Conservation (phyloP, 2,888 invertebrate genomes). For the Orthonevra nobilis region DNA sequence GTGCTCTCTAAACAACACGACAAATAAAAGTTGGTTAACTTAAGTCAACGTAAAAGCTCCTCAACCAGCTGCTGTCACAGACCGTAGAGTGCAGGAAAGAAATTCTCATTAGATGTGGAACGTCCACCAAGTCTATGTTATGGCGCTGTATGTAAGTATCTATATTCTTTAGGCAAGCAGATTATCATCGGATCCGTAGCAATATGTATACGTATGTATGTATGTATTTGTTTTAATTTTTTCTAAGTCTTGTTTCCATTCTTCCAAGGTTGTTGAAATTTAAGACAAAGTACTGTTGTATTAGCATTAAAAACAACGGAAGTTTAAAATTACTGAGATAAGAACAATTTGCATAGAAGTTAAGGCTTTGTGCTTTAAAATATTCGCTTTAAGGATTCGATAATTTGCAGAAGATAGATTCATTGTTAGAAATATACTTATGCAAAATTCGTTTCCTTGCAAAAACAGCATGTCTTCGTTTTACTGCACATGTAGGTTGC, state of each 20-base stretch:
- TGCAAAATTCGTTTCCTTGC: too few relatives aligned
- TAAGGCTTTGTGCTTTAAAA: conserved; percentile 43
- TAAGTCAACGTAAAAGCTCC: conserved; percentile 65
- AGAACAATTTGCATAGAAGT: conserved; percentile 66
- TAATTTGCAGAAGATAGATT: too few relatives aligned
- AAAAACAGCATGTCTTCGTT: too few relatives aligned
- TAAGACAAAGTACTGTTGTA: conserved; percentile 40
- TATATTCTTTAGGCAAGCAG: conserved; percentile 34
- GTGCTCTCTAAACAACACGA: conserved; percentile 40
- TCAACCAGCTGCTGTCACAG: conserved; percentile 62
- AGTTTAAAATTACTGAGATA: conserved; percentile 65
- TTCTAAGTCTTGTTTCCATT: conserved; percentile 3
- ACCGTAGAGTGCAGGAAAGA: conserved; percentile 38
- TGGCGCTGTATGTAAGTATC: not conserved
- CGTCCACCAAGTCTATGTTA: conserved; percentile 44
- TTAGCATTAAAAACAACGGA: conserved; percentile 38
- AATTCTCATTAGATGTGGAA: conserved; percentile 60
- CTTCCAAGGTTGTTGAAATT: conserved; percentile 31
- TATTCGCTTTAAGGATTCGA: too few relatives aligned
- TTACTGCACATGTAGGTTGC: too few relatives aligned
- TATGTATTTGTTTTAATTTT: conserved; percentile 15
- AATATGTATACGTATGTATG: not conserved
- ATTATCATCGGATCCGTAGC: conserved; percentile 43
- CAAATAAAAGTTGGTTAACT: conserved; percentile 60
- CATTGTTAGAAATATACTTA: too few relatives aligned